These are phyloP conservation scores for Mystacides longicornis DNA, from an alignment of 2,888 invertebrate genomes.

Conservation along the genomic window DNA sequence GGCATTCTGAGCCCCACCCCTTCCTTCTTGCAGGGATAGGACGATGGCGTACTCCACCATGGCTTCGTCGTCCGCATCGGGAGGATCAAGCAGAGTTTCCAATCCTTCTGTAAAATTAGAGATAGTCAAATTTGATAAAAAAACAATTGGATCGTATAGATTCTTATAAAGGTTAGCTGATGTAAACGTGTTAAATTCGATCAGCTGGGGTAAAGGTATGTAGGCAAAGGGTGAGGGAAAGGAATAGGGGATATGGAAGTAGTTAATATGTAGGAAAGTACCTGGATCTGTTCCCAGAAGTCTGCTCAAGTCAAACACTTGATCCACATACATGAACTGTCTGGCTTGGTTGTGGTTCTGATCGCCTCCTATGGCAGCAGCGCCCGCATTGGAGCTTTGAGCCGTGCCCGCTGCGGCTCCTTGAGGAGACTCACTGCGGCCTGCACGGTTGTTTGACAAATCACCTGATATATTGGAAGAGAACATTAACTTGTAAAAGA, in stretches of 20 bases:
- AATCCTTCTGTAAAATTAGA: slow-evolving; percentile 48
- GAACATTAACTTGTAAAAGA: no score
- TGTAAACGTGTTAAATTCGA: no score
- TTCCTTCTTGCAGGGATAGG: slow-evolving; percentile 81
- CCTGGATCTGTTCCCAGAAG: slow-evolving; percentile 52
- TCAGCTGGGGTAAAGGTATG: no score
- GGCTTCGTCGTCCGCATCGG: slow-evolving; percentile 94
- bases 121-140: background rate
- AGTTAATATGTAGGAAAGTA: no score
- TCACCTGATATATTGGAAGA: slow-evolving; percentile 9
- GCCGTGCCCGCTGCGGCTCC: background rate
- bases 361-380: slow-evolving; percentile 35
- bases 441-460: background rate
- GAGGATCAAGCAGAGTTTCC: slow-evolving; percentile 77
- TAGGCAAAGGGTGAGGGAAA: no score
- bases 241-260: no score
- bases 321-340: slow-evolving; percentile 53
- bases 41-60: slow-evolving; percentile 97
- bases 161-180: no score
- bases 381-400: slow-evolving; percentile 32
- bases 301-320: slow-evolving; percentile 52
- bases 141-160: background rate
- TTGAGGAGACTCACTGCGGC: slow-evolving; percentile 29
- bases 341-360: slow-evolving; percentile 38
- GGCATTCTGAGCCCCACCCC: slow-evolving; percentile 38